Conservation (phyloP, 1,140 invertebrate species). For the Arion vulgaris region DNA sequence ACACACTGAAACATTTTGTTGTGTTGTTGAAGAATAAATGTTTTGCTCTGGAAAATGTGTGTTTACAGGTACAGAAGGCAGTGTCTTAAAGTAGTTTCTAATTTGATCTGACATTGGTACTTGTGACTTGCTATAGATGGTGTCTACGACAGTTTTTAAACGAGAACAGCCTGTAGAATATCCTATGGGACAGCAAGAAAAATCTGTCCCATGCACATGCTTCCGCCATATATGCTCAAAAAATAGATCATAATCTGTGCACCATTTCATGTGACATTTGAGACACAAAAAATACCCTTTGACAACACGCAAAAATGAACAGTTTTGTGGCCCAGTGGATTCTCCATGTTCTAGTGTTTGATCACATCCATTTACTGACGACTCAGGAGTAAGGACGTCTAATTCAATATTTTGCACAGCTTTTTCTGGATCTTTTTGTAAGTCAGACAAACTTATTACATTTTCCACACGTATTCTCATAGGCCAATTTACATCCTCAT, state of each 20-base stretch:
- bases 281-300: constrained; percentile 20
- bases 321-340: neutral
- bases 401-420: neutral
- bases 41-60: neutral
- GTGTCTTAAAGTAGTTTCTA: neutral
- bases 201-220: neutral
- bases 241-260: neutral
- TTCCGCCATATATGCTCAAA: constrained; percentile 19
- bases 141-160: neutral
- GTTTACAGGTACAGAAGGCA: neutral
- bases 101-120: neutral
- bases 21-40: neutral
- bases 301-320: neutral
- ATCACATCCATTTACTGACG: neutral
- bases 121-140: neutral
- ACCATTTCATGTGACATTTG: constrained; percentile 1
- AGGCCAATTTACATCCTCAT: neutral
- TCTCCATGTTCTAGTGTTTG: neutral
- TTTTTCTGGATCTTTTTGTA: neutral
- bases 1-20: neutral
- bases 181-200: constrained; percentile 15
- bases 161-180: neutral
- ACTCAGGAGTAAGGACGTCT: neutral
- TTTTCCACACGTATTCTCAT: neutral
- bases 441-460: neutral